Percentiles rank a stretch among this genome's conserved stretches.
These are phyloP conservation scores for Kryptopterus vitreolus DNA, from an alignment of 2,797 vertebrate genomes.

Conservation along the genomic window DNA sequence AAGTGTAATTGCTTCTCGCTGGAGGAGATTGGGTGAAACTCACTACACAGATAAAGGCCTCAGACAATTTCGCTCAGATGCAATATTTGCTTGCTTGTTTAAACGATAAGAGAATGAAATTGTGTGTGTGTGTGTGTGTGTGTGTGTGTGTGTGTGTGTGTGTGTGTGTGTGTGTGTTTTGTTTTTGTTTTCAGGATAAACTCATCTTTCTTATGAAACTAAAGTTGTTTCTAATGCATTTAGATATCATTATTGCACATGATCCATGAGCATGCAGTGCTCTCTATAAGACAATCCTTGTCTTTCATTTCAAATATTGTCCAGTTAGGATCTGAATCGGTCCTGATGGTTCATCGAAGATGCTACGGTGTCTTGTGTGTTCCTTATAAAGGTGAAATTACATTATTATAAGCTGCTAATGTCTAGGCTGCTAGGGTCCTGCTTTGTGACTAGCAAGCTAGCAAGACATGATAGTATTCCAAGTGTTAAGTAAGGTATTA, in stretches of 20 bases:
- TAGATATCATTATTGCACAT: neutral
- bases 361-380: no score
- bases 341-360: no score
- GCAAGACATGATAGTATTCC: no score
- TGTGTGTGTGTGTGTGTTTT: no score
- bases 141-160: no score
- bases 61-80: neutral
- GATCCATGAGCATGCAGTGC: neutral
- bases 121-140: no score
- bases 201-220: neutral
- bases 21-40: neutral
- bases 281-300: neutral
- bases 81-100: neutral
- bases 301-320: neutral
- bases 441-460: no score
- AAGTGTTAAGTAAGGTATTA: no score
- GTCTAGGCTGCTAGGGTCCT: no score
- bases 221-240: neutral
- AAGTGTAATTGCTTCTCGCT: neutral
- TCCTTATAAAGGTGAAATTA: no score
- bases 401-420: no score
- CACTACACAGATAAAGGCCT: neutral
- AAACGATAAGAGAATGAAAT: neutral
- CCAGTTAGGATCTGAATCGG: neutral
- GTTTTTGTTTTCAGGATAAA: neutral